A percentile compares a stretch with the other conserved stretches of the same genome.
These are phyloP conservation scores for Pollenia amentaria DNA, from an alignment of 2,888 invertebrate species.

Conservation along the genomic window DNA sequence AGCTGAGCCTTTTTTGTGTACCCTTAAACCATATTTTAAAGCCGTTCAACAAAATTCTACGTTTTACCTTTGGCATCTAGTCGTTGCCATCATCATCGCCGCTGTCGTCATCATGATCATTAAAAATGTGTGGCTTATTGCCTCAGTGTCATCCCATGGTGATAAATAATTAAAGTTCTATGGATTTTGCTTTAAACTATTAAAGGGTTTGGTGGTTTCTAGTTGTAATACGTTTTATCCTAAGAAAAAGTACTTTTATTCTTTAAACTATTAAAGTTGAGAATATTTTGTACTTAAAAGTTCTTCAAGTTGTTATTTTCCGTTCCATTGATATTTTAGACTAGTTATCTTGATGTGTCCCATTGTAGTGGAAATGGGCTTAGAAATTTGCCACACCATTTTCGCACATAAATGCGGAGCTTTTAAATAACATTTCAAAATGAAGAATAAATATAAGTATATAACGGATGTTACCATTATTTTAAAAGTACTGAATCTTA, in stretches of 20 bases:
- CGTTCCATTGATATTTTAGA: slow-evolving; percentile 58
- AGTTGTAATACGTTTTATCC: slow-evolving; percentile 8
- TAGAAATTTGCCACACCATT: neutral
- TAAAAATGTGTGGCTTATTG: slow-evolving; percentile 65
- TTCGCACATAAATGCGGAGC: neutral
- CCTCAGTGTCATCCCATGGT: slow-evolving; percentile 61
- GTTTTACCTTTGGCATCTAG: slow-evolving; percentile 58
- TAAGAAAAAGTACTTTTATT: slow-evolving; percentile 45
- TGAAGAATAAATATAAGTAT: too few relatives aligned
- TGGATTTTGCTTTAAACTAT: slow-evolving; percentile 27
- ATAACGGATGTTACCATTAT: too few relatives aligned
- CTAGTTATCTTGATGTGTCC: slow-evolving; percentile 76
- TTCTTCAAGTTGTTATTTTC: slow-evolving; percentile 29
- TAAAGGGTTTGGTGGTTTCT: slow-evolving; percentile 49
- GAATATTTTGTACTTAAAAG: slow-evolving; percentile 33
- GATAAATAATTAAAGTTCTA: slow-evolving; percentile 70
- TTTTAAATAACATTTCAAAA: neutral
- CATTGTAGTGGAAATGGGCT: slow-evolving; percentile 48
- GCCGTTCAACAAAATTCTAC: slow-evolving; percentile 18
- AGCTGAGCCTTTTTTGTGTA: slow-evolving; percentile 43
- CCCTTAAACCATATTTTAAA: slow-evolving; percentile 3
- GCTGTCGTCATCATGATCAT: slow-evolving; percentile 30
- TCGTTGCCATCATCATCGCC: neutral
- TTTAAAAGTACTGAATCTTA: too few relatives aligned
- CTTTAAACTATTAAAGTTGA: neutral